phyloP scores from a whole-genome alignment of 2,797 vertebrate genomes.

The Glyptemys insculpta region DNA sequence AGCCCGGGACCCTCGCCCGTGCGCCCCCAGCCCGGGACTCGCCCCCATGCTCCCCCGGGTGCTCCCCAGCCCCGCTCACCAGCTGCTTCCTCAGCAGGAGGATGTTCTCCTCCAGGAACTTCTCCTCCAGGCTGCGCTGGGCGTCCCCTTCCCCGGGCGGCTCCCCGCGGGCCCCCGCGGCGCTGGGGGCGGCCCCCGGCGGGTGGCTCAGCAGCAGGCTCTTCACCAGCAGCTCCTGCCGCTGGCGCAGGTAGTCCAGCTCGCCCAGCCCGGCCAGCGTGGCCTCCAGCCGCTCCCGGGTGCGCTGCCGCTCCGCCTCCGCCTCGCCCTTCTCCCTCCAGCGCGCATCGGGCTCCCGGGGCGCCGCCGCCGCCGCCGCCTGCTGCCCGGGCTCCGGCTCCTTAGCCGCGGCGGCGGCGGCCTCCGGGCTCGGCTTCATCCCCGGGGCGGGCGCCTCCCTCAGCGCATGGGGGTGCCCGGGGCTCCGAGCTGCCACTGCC shows the following conservation, averaged over 20 bases:
- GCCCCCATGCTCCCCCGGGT: rapidly evolving
- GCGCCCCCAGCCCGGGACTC: not conserved
- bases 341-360: conserved; percentile 42
- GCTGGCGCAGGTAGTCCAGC: conserved; percentile 88
- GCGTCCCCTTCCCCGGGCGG: conserved; percentile 31
- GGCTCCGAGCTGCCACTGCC: not conserved
- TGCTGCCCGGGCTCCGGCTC: conserved; percentile 8
- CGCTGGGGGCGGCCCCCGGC: conserved; percentile 31
- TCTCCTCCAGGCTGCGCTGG: conserved; percentile 88
- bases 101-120: conserved; percentile 92
- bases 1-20: not conserved
- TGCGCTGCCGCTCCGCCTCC: conserved; percentile 83
- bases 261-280: conserved; percentile 90
- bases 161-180: conserved; percentile 69
- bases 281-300: conserved; percentile 90
- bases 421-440: conserved; percentile 60
- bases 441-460: conserved; percentile 42
- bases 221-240: conserved; percentile 90
- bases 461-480: not conserved
- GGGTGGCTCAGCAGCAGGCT: conserved; percentile 77
- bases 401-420: conserved; percentile 52
- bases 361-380: not conserved
- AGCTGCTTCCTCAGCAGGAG: conserved; percentile 91
- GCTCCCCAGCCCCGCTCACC: conserved; percentile 81
- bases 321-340: conserved; percentile 77